Evolutionary conservation across 2,797 vertebrate genomes (phyloP).

Genomic region (Rhinophrynus dorsalis): DNA sequence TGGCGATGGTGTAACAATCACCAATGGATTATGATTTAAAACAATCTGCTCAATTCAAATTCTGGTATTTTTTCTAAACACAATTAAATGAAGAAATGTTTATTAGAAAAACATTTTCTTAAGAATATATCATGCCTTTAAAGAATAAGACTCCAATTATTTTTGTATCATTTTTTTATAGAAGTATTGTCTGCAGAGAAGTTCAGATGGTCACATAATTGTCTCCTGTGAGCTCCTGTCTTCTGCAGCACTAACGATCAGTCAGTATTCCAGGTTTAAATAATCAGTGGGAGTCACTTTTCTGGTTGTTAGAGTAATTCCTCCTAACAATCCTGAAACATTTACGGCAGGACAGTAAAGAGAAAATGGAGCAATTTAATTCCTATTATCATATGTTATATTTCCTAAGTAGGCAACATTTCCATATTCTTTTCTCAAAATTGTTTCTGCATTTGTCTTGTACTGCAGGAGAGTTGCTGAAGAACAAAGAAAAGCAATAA

Average conservation of each 20-base stretch:
- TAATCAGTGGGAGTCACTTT: conserved; percentile 50
- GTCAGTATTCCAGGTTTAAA: conserved; percentile 44
- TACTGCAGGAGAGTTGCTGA: conserved; percentile 39
- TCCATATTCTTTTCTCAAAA: conserved; percentile 49
- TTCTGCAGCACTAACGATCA: conserved; percentile 40
- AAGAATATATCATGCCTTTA: neutral
- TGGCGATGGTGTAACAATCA: too few relatives aligned
- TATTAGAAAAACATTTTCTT: conserved; percentile 22
- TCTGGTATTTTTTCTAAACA: neutral
- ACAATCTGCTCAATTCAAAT: neutral
- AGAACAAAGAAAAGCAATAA: conserved; percentile 49
- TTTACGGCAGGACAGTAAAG: conserved; percentile 50
- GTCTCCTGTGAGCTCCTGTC: conserved; percentile 31
- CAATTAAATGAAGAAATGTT: conserved; percentile 25
- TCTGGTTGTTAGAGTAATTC: conserved; percentile 49
- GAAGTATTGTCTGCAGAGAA: conserved; percentile 34
- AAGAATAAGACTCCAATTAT: conserved; percentile 39
- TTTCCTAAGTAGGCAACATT: conserved; percentile 48
- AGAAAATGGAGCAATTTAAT: conserved; percentile 51
- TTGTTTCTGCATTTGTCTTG: conserved; percentile 44
- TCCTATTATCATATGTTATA: conserved; percentile 51
- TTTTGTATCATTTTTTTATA: conserved; percentile 37
- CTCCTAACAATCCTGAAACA: conserved; percentile 48
- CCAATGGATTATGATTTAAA: neutral
- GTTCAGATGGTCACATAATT: conserved; percentile 47